phyloP scores from a whole-genome alignment of 2,113 vertebrate genomes.

The Nyctereutes procyonoides region DNA sequence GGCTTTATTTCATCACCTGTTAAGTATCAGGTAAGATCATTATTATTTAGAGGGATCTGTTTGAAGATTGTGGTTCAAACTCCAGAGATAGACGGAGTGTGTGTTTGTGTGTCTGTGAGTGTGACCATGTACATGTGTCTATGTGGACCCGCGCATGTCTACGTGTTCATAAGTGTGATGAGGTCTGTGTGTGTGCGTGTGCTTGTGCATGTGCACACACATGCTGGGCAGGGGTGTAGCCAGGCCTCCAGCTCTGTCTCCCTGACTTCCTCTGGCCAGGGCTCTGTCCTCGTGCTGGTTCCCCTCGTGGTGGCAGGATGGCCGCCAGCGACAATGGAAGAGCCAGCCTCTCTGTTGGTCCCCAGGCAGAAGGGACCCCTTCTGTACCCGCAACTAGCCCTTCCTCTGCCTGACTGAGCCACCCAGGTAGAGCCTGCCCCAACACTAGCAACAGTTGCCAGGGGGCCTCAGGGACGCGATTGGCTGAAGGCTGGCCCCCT shows the following conservation, averaged over 20 bases:
- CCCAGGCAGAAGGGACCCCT: not conserved
- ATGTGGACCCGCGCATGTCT: no score
- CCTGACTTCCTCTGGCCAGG: not conserved
- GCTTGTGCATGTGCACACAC: not conserved
- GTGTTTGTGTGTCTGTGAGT: no score
- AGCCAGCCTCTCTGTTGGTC: not conserved
- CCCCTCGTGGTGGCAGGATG: not conserved
- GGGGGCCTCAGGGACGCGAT: no score
- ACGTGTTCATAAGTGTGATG: no score
- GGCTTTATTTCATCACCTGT: not conserved
- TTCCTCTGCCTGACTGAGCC: not conserved
- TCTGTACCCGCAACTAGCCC: not conserved
- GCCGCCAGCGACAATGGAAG: not conserved
- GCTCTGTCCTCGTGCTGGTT: not conserved
- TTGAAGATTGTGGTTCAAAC: not conserved
- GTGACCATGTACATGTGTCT: no score
- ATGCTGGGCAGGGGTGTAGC: not conserved
- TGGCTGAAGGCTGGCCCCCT: not conserved
- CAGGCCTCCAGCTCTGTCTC: fast-evolving
- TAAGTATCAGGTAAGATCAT: not conserved
- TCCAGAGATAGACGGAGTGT: not conserved
- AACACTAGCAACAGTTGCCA: not conserved
- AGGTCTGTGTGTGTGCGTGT: not conserved
- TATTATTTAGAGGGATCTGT: no score
- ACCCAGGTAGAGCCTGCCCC: not conserved